Evolutionary conservation across 2,888 invertebrate species (phyloP).

Genomic region (Coremacera marginata): DNA sequence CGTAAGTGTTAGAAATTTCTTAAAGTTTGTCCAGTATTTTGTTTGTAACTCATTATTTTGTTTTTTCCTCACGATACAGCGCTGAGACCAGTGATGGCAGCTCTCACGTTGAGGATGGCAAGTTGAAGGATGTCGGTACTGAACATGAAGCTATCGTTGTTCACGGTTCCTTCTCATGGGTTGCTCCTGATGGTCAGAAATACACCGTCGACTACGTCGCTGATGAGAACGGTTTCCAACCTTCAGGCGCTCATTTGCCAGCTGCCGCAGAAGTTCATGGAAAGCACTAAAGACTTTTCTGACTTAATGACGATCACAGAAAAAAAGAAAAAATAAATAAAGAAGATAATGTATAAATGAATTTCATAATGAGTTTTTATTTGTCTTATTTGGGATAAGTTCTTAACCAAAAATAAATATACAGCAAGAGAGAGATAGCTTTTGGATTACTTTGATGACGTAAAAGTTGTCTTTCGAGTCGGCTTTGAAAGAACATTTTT

Average conservation of each 20-base stretch:
- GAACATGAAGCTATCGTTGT: constrained; percentile 54
- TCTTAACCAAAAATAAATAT: too few species aligned
- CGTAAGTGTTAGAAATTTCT: background rate
- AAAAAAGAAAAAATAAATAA: background rate
- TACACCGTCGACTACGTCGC: constrained; percentile 71
- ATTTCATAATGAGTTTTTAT: background rate
- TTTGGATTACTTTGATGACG: too few species aligned
- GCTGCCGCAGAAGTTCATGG: constrained; percentile 29
- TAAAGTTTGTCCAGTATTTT: too few species aligned
- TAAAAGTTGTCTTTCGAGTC: too few species aligned
- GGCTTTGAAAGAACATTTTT: too few species aligned
- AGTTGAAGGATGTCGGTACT: constrained; percentile 48
- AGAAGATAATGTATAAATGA: background rate
- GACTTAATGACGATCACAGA: background rate
- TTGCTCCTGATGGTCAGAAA: constrained; percentile 53
- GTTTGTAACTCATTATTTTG: background rate
- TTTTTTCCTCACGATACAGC: constrained; percentile 33
- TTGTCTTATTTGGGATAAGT: too few species aligned
- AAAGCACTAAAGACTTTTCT: too few species aligned
- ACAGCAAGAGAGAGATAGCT: too few species aligned
- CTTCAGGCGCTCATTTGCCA: constrained; percentile 60
- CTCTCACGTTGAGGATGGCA: constrained; percentile 49
- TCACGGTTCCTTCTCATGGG: constrained; percentile 52
- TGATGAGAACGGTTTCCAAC: constrained; percentile 71
- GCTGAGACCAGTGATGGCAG: constrained; percentile 56